phyloP scores from a whole-genome alignment of 1,140 invertebrate species.

The Musca vetustissima region DNA sequence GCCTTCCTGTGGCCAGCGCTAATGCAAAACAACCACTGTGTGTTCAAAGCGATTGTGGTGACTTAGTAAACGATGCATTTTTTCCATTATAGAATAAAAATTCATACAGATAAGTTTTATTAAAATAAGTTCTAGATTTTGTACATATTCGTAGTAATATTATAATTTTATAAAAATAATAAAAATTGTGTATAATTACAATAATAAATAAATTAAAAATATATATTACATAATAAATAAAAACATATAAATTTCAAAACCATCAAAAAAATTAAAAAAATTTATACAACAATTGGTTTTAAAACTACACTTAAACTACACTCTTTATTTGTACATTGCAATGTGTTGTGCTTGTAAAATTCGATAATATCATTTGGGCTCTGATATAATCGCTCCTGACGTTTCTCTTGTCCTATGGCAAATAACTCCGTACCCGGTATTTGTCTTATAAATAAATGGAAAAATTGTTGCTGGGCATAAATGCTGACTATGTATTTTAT shows the following conservation, averaged over 20 bases:
- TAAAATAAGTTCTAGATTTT: conserved; percentile 30
- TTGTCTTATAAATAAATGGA: conserved; percentile 47
- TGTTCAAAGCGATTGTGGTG: conserved; percentile 65
- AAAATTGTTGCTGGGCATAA: conserved; percentile 43
- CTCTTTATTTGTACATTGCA: conserved; percentile 48
- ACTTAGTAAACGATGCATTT: conserved; percentile 45
- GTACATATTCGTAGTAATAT: conserved; percentile 37
- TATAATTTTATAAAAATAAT: conserved; percentile 21
- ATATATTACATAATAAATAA: neutral
- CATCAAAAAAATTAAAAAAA: neutral
- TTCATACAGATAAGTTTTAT: neutral
- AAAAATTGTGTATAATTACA: conserved; percentile 3
- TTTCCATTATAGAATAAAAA: neutral
- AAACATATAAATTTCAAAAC: neutral
- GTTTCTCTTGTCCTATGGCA: conserved; percentile 44
- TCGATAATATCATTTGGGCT: conserved; percentile 48
- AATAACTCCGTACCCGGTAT: conserved; percentile 40
- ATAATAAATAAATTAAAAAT: neutral
- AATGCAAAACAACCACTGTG: conserved; percentile 61
- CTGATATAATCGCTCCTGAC: conserved; percentile 38
- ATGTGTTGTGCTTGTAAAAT: conserved; percentile 40
- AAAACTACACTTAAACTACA: conserved; percentile 40
- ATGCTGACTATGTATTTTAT: conserved; percentile 52
- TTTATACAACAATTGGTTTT: conserved; percentile 35
- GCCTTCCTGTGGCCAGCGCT: conserved; percentile 68